Evolutionary conservation across 2,888 invertebrate species (phyloP).

Genomic region (Lochmaea capreae): DNA sequence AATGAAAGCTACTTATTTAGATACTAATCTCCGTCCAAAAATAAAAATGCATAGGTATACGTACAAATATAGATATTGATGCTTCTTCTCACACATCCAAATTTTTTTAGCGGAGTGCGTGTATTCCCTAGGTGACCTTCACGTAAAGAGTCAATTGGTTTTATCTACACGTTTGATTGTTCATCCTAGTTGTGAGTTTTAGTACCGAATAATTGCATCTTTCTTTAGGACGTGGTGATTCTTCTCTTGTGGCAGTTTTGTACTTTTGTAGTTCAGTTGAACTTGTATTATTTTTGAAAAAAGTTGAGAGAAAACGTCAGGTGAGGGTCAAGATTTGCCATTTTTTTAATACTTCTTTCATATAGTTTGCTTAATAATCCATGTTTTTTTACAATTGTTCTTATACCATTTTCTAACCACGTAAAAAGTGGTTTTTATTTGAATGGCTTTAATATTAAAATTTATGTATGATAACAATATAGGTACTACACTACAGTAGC

Average conservation of each 20-base stretch:
- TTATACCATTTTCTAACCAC: not conserved
- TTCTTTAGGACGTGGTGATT: conserved; percentile 11
- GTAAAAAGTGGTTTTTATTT: not conserved
- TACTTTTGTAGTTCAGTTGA: conserved; percentile 10
- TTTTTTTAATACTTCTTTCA: conserved; percentile 18
- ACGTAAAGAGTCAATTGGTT: conserved; percentile 15
- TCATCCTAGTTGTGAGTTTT: conserved; percentile 19
- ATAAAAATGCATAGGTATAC: not conserved
- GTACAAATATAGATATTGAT: not conserved
- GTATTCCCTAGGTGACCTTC: conserved; percentile 40
- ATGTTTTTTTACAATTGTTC: conserved; percentile 14
- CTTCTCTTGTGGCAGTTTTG: conserved; percentile 8
- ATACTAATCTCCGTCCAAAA: not conserved
- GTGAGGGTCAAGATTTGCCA: conserved; percentile 36
- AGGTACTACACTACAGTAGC: not conserved
- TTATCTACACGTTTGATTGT: conserved; percentile 28
- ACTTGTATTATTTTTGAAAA: conserved; percentile 47
- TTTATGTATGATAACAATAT: not conserved
- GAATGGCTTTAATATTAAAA: conserved; percentile 4
- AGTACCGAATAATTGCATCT: conserved; percentile 8
- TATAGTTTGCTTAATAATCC: not conserved
- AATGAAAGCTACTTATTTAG: too few species aligned
- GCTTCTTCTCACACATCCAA: not conserved
- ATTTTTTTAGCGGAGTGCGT: conserved; percentile 6
- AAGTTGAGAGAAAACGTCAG: conserved; percentile 49